Base-by-base conservation (phyloP, 2,888 invertebrate genomes). In the Sinopyrophorus schimmeli region DNA sequence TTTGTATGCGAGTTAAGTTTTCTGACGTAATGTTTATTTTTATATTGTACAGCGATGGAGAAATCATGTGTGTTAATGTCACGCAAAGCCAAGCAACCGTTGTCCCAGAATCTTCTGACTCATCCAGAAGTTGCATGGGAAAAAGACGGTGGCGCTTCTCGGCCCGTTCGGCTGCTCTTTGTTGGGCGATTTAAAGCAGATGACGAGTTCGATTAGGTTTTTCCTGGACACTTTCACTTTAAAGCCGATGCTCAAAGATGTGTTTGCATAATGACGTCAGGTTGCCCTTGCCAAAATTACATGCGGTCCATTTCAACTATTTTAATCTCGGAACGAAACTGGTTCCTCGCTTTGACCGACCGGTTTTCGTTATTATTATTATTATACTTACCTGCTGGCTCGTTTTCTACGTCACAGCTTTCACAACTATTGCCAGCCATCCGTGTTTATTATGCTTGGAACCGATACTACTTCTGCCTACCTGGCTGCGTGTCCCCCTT, bases 11-110 rank as follows among this genome's bases (percentile, higher is more conserved):
- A 46, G 49, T 46, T 54, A 53, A 59, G 51, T 55, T 53, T 55
- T 60, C 63, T 68, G 68, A 68, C 68, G 68, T 65, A 65, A 68
- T 59, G 58, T 60, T 59, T 60, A 60, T 60, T 60, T 59, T 59
- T 58, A 52, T 51, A 53, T n/a, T n/a, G n/a, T 50, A 49, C 47
- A 28, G 32, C 42, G 48, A 48, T 46, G 43, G 47, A 54, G 50
- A 50, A 49, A 49, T 49, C 44, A 46, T 47, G 31, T 47, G 40
- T 54, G 50, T 54, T 54, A 54, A 54, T 51, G 51, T 51, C 54
- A 54, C 54, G 49, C 49, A 50, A 53, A 21, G n/a, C 41, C 34
- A 47, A 38, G 28, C 31, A 30, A 43, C 43, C 49, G 49, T 44
- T 39, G 42, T 47, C 51, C 47, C 46, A 35, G 49, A 41, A 51